Evolutionary conservation across 2,888 invertebrate species (phyloP).

Genomic region (Platerodrilus igneus): DNA sequence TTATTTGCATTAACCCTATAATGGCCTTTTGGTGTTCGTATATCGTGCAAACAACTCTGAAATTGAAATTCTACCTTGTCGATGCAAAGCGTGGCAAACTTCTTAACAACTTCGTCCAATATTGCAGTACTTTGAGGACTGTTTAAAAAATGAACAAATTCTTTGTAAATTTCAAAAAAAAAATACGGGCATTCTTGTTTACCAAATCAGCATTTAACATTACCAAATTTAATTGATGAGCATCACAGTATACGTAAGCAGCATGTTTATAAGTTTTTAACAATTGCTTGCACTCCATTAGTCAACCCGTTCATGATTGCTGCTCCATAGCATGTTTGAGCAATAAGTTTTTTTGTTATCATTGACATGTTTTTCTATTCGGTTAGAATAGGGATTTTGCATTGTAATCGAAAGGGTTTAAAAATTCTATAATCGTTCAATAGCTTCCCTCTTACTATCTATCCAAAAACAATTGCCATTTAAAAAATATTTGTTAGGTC

Average conservation of each 20-base stretch:
- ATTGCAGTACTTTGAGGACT: no score
- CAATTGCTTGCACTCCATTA: constrained; percentile 25
- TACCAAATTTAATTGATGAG: constrained; percentile 25
- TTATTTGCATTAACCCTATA: no score
- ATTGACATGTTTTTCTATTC: constrained; percentile 21
- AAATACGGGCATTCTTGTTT: no score
- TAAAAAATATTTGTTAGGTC: constrained; percentile 25
- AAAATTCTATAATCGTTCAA: constrained; percentile 31
- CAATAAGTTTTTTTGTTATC: constrained; percentile 26
- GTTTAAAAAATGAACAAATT: no score
- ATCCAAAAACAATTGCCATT: constrained; percentile 28
- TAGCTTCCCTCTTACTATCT: constrained; percentile 23
- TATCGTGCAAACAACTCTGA: no score
- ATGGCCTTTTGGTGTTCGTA: no score
- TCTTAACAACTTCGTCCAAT: no score
- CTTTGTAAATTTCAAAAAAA: no score
- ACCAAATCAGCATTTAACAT: constrained; percentile 9
- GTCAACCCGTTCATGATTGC: constrained; percentile 20
- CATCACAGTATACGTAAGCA: constrained; percentile 25
- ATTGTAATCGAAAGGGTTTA: no score
- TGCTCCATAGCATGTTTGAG: constrained; percentile 34
- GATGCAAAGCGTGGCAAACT: no score
- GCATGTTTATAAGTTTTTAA: constrained; percentile 20
- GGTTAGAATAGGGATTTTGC: constrained; percentile 15
- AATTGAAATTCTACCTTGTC: no score